These are phyloP conservation scores for Leucophenga montana DNA, from an alignment of 2,888 invertebrate genomes.

Conservation along the genomic window DNA sequence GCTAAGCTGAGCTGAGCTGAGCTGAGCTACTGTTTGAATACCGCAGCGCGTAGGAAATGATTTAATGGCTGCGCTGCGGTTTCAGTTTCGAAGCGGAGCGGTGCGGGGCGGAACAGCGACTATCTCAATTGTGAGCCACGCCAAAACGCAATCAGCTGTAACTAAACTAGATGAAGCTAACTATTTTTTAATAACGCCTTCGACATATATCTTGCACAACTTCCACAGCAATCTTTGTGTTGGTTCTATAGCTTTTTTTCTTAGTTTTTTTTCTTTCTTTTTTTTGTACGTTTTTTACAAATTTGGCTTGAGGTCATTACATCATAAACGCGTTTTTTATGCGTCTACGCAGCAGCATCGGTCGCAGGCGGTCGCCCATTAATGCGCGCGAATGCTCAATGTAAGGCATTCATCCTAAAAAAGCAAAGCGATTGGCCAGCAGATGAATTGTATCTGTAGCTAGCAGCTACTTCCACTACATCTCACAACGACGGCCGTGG, in stretches of 20 bases:
- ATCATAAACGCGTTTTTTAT: constrained; percentile 59
- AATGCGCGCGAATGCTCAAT: constrained; percentile 56
- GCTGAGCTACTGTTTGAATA: neutral
- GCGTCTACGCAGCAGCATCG: constrained; percentile 10
- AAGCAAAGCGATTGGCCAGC: neutral
- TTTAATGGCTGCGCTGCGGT: constrained; percentile 1
- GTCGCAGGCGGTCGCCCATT: constrained; percentile 53
- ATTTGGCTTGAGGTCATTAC: constrained; percentile 57
- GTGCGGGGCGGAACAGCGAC: neutral
- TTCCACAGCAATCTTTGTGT: constrained; percentile 7
- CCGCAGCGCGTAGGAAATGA: constrained; percentile 1
- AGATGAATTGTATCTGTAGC: constrained; percentile 24
- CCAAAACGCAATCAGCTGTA: constrained; percentile 47
- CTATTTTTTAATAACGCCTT: constrained; percentile 65
- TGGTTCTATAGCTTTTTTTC: constrained; percentile 32
- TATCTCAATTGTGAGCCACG: constrained; percentile 35
- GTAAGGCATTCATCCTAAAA: no score
- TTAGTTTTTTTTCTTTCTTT: constrained; percentile 2
- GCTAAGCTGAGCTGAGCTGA: no score
- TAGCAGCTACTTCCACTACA: constrained; percentile 35
- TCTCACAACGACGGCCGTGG: constrained; percentile 25
- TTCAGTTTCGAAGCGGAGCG: neutral
- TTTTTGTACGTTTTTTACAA: constrained; percentile 33
- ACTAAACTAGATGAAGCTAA: constrained; percentile 43
- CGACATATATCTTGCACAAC: constrained; percentile 64